phyloP scores from a whole-genome alignment of 2,113 vertebrate species.

The Erinaceus europaeus region DNA sequence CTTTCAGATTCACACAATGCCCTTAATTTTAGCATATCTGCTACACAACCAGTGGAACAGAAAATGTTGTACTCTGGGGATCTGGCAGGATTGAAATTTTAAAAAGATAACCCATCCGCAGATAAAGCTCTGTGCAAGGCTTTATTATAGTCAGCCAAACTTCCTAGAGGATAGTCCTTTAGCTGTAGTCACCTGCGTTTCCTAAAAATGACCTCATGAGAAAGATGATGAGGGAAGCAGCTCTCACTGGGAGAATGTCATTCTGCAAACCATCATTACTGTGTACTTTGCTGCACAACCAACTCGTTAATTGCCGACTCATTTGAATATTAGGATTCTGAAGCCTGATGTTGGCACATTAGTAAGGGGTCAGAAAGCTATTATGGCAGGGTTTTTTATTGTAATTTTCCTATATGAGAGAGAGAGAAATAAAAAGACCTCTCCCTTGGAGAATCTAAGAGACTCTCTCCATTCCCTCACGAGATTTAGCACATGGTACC shows the following conservation, averaged over 20 bases:
- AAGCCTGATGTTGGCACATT: conserved; percentile 21
- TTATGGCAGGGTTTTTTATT: background rate
- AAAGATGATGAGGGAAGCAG: conserved; percentile 20
- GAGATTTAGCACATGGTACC: conserved; percentile 45
- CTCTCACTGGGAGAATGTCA: conserved; percentile 19
- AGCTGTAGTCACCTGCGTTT: conserved; percentile 25
- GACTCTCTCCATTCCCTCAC: conserved; percentile 40
- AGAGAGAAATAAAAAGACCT: fast-evolving
- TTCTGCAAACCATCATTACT: conserved; percentile 4
- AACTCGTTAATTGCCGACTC: conserved; percentile 41
- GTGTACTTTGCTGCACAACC: background rate
- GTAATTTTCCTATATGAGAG: conserved; percentile 34
- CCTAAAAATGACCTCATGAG: conserved; percentile 45
- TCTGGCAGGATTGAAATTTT: conserved; percentile 25
- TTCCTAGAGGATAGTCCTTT: conserved; percentile 50
- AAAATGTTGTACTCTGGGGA: conserved; percentile 25
- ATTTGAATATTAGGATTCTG: conserved; percentile 41
- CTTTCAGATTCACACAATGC: conserved; percentile 4
- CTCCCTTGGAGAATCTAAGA: conserved; percentile 45
- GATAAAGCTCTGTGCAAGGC: background rate
- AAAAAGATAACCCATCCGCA: background rate
- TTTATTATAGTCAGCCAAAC: conserved; percentile 62
- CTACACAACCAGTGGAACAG: conserved; percentile 42
- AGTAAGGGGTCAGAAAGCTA: conserved; percentile 59
- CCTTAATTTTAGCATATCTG: conserved; percentile 41